Percentiles rank a stretch among this genome's conserved stretches.
These are phyloP conservation scores for Phaethornis superciliosus DNA, from an alignment of 2,113 vertebrate species.

Conservation along the genomic window DNA sequence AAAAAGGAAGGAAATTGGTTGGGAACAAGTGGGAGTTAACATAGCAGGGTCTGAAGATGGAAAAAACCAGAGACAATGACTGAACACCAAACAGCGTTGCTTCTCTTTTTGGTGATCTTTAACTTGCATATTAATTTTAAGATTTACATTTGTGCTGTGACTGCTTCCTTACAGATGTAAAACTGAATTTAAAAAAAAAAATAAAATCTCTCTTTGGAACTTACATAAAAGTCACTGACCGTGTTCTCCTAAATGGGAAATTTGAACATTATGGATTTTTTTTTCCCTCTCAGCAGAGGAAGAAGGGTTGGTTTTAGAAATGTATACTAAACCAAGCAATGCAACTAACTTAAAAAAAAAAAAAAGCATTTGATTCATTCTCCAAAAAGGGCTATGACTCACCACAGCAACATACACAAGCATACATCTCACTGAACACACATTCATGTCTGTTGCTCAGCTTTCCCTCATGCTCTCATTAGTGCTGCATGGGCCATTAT, in stretches of 20 bases:
- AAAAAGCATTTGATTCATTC: background rate
- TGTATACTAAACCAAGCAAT: background rate
- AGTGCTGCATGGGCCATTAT: background rate
- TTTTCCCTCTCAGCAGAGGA: background rate
- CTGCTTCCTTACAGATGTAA: background rate
- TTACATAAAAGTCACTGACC: background rate
- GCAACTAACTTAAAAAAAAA: background rate
- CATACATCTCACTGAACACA: background rate
- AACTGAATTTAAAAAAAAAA: background rate
- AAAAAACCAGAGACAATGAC: background rate
- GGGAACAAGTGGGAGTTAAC: background rate
- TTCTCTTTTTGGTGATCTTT: background rate
- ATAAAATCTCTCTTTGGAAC: background rate
- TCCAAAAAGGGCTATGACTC: background rate
- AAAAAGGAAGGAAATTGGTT: constrained; percentile 5
- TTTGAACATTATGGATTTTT: background rate
- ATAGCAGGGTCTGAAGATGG: background rate
- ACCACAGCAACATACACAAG: background rate
- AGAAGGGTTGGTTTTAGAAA: background rate
- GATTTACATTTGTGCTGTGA: background rate
- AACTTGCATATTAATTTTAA: background rate
- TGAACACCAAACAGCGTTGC: background rate
- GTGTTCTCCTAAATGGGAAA: background rate
- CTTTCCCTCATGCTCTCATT: background rate
- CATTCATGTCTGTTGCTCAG: background rate